Evolutionary conservation across 2,113 vertebrate genomes (phyloP).

Genomic region (Tapirus terrestris): DNA sequence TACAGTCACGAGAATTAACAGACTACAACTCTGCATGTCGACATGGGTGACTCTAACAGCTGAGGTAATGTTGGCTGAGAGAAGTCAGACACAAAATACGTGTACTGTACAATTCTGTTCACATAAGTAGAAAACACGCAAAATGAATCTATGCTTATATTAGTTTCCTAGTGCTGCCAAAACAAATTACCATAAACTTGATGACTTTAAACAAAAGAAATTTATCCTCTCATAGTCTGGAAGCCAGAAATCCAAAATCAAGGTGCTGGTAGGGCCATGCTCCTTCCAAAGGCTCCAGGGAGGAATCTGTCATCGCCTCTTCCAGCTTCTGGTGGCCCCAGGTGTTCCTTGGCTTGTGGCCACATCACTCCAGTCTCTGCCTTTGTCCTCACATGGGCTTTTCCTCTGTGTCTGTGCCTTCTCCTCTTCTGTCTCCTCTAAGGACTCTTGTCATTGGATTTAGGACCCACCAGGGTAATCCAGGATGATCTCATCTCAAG

Average conservation of each 20-base stretch:
- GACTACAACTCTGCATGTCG: no score
- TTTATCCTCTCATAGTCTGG: neutral
- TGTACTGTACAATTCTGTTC: neutral
- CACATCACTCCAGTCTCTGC: neutral
- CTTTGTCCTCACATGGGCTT: neutral
- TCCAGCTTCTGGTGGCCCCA: neutral
- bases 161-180: neutral
- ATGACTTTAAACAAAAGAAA: neutral
- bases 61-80: neutral
- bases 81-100: neutral
- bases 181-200: neutral
- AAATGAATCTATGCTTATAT: rapidly evolving
- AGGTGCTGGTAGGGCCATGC: neutral
- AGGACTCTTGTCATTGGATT: neutral
- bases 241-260: neutral
- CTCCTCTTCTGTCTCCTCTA: neutral
- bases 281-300: neutral
- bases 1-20: neutral
- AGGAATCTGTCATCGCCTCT: neutral
- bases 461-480: neutral
- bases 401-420: neutral
- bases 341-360: neutral
- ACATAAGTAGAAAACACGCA: neutral
- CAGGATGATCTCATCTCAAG: neutral
- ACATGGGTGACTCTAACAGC: no score